These are phyloP conservation scores for Epirrhoe alternata DNA, from an alignment of 2,888 invertebrate species.

Conservation along the genomic window DNA sequence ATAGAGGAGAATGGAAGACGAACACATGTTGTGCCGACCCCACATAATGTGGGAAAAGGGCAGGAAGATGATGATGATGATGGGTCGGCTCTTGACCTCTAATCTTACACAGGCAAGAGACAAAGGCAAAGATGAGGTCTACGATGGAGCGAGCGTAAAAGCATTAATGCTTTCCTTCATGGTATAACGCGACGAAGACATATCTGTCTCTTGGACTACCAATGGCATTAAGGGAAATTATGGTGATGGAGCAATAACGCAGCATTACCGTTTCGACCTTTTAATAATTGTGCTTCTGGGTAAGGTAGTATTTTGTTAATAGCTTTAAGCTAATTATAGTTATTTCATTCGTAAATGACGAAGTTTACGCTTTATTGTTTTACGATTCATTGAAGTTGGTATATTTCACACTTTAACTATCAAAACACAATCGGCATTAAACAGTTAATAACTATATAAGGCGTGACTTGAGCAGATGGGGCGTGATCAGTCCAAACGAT, in stretches of 20 bases:
- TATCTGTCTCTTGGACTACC: slow-evolving; percentile 17
- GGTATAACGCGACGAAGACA: slow-evolving; percentile 9
- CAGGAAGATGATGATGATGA: too few species aligned
- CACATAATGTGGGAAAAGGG: too few species aligned
- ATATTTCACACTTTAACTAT: background rate
- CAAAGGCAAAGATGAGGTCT: too few species aligned
- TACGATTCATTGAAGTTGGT: slow-evolving; percentile 4
- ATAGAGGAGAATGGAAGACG: too few species aligned
- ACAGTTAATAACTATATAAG: background rate
- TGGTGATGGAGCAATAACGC: slow-evolving; percentile 31
- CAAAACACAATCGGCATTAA: background rate
- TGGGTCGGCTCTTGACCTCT: too few species aligned
- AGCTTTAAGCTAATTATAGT: slow-evolving; percentile 21
- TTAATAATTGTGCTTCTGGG: slow-evolving; percentile 28
- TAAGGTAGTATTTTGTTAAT: slow-evolving; percentile 30
- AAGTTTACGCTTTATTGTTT: slow-evolving; percentile 16
- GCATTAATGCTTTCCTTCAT: background rate
- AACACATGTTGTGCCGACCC: too few species aligned
- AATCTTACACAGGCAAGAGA: too few species aligned
- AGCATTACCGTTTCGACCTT: slow-evolving; percentile 31
- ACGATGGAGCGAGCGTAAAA: too few species aligned
- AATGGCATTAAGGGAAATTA: slow-evolving; percentile 30
- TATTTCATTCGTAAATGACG: slow-evolving; percentile 19
- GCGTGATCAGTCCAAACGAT: too few species aligned
- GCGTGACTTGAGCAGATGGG: too few species aligned